These are phyloP conservation scores for Aspiorhynchus laticeps DNA, from an alignment of 2,113 vertebrate species.

Conservation along the genomic window DNA sequence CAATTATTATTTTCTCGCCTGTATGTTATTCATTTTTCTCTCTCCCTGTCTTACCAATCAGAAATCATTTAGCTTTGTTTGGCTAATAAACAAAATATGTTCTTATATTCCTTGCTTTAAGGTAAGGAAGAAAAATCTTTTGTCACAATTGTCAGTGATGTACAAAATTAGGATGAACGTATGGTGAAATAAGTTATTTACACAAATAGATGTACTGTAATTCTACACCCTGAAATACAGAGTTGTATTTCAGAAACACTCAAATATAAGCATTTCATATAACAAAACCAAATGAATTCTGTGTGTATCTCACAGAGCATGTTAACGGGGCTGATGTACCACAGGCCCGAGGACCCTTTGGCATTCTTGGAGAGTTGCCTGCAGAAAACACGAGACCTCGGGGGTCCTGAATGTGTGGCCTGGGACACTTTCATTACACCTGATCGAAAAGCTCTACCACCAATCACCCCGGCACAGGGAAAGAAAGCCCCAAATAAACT, in stretches of 20 bases:
- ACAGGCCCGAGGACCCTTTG: conserved; percentile 71
- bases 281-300: neutral
- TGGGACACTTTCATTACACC: conserved; percentile 72
- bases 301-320: conserved; percentile 64
- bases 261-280: neutral
- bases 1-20: conserved; percentile 51
- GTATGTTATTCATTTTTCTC: conserved; percentile 7
- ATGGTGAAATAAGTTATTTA: neutral
- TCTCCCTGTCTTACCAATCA: conserved; percentile 14
- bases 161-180: neutral
- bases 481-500: conserved; percentile 63
- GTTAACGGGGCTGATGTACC: conserved; percentile 74
- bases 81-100: neutral
- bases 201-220: neutral
- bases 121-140: neutral
- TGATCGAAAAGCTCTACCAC: conserved; percentile 61
- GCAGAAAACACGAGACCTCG: conserved; percentile 69
- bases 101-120: neutral
- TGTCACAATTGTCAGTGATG: neutral
- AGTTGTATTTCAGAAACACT: neutral
- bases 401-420: conserved; percentile 67
- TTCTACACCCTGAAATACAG: neutral
- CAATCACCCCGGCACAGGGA: conserved; percentile 57
- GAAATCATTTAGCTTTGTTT: neutral
- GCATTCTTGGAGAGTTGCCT: conserved; percentile 70